Conservation (phyloP, 2,113 vertebrate species). For the Nicator chloris region DNA sequence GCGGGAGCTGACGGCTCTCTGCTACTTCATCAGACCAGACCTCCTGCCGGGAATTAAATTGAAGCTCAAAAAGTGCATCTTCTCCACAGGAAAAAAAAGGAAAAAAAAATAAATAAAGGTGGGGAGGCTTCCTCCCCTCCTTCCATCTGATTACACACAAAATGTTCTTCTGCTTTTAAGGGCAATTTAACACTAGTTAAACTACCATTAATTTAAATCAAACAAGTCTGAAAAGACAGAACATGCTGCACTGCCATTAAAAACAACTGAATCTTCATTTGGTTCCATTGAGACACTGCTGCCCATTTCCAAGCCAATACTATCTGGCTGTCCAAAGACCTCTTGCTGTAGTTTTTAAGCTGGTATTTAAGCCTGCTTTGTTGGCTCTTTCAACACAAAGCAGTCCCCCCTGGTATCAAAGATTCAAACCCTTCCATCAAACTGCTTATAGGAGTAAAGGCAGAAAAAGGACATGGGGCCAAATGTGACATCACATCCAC, state of each 20-base stretch:
- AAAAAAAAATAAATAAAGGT: background rate
- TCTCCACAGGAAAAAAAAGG: background rate
- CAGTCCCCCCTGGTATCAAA: background rate
- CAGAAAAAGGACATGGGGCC: background rate
- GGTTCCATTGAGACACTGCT: background rate
- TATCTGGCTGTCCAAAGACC: background rate
- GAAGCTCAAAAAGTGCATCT: background rate
- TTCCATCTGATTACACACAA: background rate
- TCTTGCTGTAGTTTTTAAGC: background rate
- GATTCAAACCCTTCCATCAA: background rate
- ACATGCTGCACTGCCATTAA: constrained; percentile 8
- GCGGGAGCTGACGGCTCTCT: background rate
- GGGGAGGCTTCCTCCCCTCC: background rate
- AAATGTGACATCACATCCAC: background rate
- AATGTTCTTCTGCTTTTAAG: constrained; percentile 24
- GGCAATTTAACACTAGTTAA: constrained; percentile 46
- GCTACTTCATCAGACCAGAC: background rate
- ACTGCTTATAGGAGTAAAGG: background rate
- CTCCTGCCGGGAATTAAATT: background rate
- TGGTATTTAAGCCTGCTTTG: background rate
- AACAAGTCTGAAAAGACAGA: background rate
- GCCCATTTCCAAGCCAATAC: background rate
- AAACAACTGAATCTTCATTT: constrained; percentile 5
- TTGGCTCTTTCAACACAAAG: background rate
- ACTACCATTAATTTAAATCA: constrained; percentile 31